A percentile compares a stretch with the other conserved stretches of the same genome.
Evolutionary conservation across 1,140 invertebrate species (phyloP).

Genomic region (Drosophila kepulauana): DNA sequence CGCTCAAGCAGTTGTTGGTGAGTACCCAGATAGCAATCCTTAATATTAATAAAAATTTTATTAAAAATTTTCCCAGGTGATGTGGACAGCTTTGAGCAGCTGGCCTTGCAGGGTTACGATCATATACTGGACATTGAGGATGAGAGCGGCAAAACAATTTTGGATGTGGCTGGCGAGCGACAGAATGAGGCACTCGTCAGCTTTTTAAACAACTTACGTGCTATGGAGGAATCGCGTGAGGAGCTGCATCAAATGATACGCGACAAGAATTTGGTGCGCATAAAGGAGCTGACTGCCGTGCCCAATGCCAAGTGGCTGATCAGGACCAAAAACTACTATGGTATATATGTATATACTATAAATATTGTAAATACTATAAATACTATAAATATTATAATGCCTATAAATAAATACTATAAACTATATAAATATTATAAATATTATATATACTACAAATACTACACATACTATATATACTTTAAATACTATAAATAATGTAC

Average conservation of each 20-base stretch:
- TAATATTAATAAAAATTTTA: background rate
- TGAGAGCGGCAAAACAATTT: conserved; percentile 88
- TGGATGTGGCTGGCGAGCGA: conserved; percentile 88
- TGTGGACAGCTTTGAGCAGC: conserved; percentile 90
- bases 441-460: background rate
- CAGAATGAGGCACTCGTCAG: conserved; percentile 88
- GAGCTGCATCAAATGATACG: conserved; percentile 91
- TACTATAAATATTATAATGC: too few species aligned
- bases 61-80: conserved; percentile 87
- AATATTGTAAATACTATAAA: too few species aligned
- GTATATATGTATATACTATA: conserved; percentile 51
- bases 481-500: too few species aligned
- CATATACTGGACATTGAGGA: conserved; percentile 93
- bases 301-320: conserved; percentile 89
- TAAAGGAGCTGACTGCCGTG: conserved; percentile 87
- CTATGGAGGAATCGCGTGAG: conserved; percentile 92
- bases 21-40: conserved; percentile 16
- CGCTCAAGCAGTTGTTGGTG: conserved; percentile 91
- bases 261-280: conserved; percentile 87
- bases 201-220: conserved; percentile 88
- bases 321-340: conserved; percentile 90
- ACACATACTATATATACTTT: too few species aligned
- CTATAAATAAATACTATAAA: too few species aligned
- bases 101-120: conserved; percentile 94
- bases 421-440: too few species aligned